Percentiles rank a stretch among this genome's conserved stretches.
These are phyloP conservation scores for Danionella dracula DNA, from an alignment of 2,797 vertebrate genomes.

Conservation along the genomic window DNA sequence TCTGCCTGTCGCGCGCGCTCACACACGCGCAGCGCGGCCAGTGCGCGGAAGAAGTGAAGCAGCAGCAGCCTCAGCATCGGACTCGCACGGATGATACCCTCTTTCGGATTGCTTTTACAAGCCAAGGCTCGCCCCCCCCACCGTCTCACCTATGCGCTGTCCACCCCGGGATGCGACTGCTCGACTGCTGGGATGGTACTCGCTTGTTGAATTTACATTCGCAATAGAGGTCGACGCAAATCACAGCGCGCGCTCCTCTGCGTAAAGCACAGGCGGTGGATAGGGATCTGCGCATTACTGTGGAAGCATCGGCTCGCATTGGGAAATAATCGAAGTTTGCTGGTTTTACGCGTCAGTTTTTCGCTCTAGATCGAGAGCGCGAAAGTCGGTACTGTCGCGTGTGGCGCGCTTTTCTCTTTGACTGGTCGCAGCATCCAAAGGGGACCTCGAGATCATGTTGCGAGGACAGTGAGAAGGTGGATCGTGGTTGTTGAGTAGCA, in stretches of 20 bases:
- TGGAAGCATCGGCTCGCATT: slow-evolving; percentile 41
- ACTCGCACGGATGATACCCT: slow-evolving; percentile 52
- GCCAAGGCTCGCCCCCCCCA: too few species aligned
- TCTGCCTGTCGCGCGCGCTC: slow-evolving; percentile 27
- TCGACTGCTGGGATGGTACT: slow-evolving; percentile 61
- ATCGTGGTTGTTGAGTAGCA: slow-evolving; percentile 65
- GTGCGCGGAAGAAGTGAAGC: slow-evolving; percentile 53
- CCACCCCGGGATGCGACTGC: slow-evolving; percentile 32
- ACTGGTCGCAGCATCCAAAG: slow-evolving; percentile 55
- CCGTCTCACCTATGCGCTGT: background rate
- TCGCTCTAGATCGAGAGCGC: slow-evolving; percentile 22
- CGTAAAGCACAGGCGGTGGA: slow-evolving; percentile 40
- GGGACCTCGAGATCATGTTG: slow-evolving; percentile 59
- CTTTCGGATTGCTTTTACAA: slow-evolving; percentile 48
- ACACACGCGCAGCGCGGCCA: slow-evolving; percentile 48
- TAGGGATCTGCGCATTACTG: slow-evolving; percentile 46
- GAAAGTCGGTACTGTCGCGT: slow-evolving; percentile 3
- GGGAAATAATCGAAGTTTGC: slow-evolving; percentile 30
- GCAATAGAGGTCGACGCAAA: slow-evolving; percentile 51
- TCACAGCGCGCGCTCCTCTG: slow-evolving; percentile 17
- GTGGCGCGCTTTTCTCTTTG: slow-evolving; percentile 26
- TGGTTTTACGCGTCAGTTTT: slow-evolving; percentile 35
- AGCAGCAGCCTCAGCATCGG: slow-evolving; percentile 56
- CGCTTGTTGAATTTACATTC: slow-evolving; percentile 58
- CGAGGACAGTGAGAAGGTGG: slow-evolving; percentile 57